These are phyloP conservation scores for Alcedo quadribrachys DNA, from an alignment of 2,797 vertebrate genomes.

Conservation along the genomic window DNA sequence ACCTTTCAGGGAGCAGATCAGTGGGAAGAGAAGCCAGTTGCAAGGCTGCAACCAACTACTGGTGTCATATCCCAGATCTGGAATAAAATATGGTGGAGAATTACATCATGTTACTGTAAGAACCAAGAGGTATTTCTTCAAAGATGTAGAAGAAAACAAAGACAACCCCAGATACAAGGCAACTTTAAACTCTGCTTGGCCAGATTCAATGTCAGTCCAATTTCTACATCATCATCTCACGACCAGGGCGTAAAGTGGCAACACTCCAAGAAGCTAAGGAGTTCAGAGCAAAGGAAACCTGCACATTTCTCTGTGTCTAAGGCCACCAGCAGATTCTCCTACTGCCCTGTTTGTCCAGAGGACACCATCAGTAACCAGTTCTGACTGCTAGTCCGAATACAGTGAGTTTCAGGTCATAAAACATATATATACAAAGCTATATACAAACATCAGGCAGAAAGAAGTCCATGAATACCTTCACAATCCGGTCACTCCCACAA, in stretches of 20 bases:
- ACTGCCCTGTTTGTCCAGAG: background rate
- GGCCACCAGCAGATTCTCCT: background rate
- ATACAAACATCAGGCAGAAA: background rate
- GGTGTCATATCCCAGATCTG: slow-evolving; percentile 98
- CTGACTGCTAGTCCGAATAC: background rate
- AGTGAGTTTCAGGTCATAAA: background rate
- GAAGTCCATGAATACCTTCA: slow-evolving; percentile 84
- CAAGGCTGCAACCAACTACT: slow-evolving; percentile 93
- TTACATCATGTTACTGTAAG: background rate
- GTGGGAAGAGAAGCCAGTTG: slow-evolving; percentile 89
- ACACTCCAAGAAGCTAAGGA: background rate
- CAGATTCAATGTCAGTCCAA: background rate
- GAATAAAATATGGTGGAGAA: slow-evolving; percentile 23
- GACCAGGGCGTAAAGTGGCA: background rate
- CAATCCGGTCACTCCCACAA: slow-evolving; percentile 92
- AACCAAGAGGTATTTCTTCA: background rate
- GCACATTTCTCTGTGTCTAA: background rate
- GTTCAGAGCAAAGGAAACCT: background rate
- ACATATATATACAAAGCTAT: background rate
- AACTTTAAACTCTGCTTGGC: background rate
- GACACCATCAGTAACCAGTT: background rate
- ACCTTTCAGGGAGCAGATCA: slow-evolving; percentile 75
- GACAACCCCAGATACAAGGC: background rate
- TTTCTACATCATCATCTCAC: background rate
- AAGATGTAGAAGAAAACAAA: background rate